Conservation (phyloP, 1,140 invertebrate genomes). For the Mylabris phalerata region DNA sequence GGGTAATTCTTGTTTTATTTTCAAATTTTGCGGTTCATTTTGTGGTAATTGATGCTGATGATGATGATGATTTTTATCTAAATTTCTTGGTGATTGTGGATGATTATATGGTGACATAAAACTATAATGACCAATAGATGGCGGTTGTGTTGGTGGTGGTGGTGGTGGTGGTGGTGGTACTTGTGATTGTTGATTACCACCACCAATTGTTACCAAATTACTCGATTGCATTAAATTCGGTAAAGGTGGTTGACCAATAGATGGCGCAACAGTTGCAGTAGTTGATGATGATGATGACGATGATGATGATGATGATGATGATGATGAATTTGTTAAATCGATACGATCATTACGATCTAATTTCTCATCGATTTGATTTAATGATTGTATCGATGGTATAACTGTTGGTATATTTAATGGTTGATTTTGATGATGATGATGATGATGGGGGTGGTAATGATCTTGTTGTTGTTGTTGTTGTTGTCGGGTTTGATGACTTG, state of each 20-base stretch:
- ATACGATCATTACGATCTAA: conserved; percentile 41
- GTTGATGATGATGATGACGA: too few relatives aligned
- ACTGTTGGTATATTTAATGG: conserved; percentile 44
- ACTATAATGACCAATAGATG: conserved; percentile 43
- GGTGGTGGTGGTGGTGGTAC: conserved; percentile 34
- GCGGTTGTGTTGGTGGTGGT: conserved; percentile 32
- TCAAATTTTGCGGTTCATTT: conserved; percentile 66
- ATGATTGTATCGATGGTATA: conserved; percentile 35
- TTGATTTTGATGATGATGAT: conserved; percentile 28
- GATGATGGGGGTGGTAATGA: conserved; percentile 18
- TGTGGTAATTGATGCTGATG: conserved; percentile 18
- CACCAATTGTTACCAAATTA: conserved; percentile 50
- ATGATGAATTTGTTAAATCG: conserved; percentile 42
- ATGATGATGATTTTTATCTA: conserved; percentile 20
- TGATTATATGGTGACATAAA: conserved; percentile 42
- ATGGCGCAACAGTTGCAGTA: conserved; percentile 39
- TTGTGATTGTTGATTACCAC: conserved; percentile 38
- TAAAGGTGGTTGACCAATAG: conserved; percentile 48
- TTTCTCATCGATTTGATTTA: conserved; percentile 40
- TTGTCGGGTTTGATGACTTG: conserved; percentile 27
- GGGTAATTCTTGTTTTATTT: conserved; percentile 69
- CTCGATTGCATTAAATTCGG: conserved; percentile 48
- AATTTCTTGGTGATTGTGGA: conserved; percentile 26
- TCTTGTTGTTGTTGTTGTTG: conserved; percentile 26
- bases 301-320: neutral